phyloP scores from a whole-genome alignment of 2,888 invertebrate genomes.

The Eurois occulta region DNA sequence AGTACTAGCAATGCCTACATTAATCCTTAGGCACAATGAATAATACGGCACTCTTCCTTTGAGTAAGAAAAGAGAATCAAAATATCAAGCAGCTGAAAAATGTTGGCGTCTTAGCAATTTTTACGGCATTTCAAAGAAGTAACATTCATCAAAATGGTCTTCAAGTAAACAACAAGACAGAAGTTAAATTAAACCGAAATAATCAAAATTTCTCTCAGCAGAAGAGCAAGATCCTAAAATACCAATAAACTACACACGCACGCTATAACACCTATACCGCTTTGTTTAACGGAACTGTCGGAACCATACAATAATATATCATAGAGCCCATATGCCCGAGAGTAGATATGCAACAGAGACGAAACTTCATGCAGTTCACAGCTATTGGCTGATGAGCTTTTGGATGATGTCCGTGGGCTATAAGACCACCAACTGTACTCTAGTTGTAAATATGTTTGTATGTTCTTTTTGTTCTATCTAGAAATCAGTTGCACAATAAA shows the following conservation, averaged over 20 bases:
- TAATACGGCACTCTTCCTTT: neutral
- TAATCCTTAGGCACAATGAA: neutral
- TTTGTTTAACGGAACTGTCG: conserved; percentile 48
- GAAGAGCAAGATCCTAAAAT: neutral
- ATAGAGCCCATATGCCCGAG: conserved; percentile 7
- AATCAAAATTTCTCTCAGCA: neutral
- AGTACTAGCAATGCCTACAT: neutral
- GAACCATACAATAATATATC: conserved; percentile 44
- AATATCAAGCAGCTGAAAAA: no score
- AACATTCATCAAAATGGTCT: neutral
- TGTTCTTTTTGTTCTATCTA: neutral
- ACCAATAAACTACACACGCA: conserved; percentile 15
- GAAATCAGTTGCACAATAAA: neutral
- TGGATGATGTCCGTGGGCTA: neutral
- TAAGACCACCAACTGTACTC: neutral
- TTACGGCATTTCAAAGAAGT: neutral
- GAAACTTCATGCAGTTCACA: neutral
- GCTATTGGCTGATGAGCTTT: neutral
- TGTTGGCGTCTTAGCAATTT: neutral
- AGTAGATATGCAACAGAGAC: conserved; percentile 33
- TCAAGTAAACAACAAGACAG: neutral
- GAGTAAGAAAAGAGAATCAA: neutral
- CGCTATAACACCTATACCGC: conserved; percentile 2
- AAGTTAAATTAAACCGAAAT: no score
- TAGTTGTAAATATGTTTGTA: neutral